Evolutionary conservation across 1,140 invertebrate genomes (phyloP).

Genomic region (Tetraneura akinire): DNA sequence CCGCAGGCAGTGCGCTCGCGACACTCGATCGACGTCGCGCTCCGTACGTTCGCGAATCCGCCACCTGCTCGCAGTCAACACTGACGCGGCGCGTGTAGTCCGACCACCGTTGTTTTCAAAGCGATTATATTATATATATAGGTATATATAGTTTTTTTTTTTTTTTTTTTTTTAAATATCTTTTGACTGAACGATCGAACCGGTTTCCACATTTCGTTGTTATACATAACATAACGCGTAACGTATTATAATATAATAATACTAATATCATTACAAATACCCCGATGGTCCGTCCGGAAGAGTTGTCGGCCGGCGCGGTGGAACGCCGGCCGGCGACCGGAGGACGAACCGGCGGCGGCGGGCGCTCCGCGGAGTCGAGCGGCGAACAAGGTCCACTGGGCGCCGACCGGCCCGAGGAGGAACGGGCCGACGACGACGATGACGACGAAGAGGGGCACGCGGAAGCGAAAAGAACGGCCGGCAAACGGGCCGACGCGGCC

Average conservation of each 20-base stretch:
- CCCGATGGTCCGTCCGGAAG: too few relatives aligned
- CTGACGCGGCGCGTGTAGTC: not conserved
- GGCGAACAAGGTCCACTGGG: too few relatives aligned
- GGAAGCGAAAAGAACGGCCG: not conserved
- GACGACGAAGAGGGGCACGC: not conserved
- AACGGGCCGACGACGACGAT: not conserved
- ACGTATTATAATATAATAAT: too few relatives aligned
- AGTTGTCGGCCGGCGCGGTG: not conserved
- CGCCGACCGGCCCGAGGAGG: not conserved
- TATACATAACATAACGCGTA: too few relatives aligned
- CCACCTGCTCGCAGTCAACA: too few relatives aligned
- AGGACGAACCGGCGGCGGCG: not conserved
- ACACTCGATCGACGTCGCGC: conserved; percentile 57
- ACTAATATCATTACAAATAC: too few relatives aligned
- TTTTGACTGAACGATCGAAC: too few relatives aligned
- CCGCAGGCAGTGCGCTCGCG: conserved; percentile 51
- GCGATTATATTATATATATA: too few relatives aligned
- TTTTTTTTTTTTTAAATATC: too few relatives aligned
- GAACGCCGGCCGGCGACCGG: not conserved
- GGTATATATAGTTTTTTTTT: too few relatives aligned
- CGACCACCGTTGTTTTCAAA: not conserved
- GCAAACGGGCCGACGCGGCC: not conserved
- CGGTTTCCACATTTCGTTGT: too few relatives aligned
- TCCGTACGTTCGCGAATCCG: conserved; percentile 57
- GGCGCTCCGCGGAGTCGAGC: too few relatives aligned